Evolutionary conservation across 2,113 vertebrate genomes (phyloP).

Genomic region (Menidia beryllina): DNA sequence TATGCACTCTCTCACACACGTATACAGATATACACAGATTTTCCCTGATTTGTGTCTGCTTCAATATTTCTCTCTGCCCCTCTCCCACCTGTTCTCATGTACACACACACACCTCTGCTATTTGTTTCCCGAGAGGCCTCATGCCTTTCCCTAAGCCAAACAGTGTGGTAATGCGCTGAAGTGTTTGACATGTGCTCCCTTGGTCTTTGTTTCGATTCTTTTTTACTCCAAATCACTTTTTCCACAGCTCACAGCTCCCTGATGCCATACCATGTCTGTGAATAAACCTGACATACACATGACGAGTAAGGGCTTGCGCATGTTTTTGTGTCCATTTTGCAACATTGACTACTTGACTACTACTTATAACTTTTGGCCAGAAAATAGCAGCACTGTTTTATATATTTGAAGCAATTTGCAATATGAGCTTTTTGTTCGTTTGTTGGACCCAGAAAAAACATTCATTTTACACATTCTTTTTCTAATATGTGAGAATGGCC

Average conservation of each 20-base stretch:
- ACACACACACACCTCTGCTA: constrained; percentile 28
- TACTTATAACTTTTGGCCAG: no score
- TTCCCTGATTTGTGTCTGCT: neutral
- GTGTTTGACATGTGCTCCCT: constrained; percentile 47
- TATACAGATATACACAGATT: neutral
- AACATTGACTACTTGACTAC: no score
- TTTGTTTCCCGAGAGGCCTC: constrained; percentile 52
- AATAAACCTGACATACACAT: constrained; percentile 6
- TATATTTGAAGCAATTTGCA: no score
- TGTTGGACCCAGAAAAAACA: no score
- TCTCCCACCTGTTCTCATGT: neutral
- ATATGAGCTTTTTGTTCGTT: no score
- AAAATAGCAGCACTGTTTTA: no score
- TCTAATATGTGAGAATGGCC: neutral
- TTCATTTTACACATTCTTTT: no score
- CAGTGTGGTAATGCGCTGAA: constrained; percentile 63
- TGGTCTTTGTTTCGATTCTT: constrained; percentile 23
- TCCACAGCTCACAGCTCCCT: constrained; percentile 9
- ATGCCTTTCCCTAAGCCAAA: constrained; percentile 57
- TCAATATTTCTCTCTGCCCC: neutral
- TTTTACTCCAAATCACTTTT: constrained; percentile 28
- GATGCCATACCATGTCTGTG: constrained; percentile 1
- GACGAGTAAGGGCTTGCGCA: neutral
- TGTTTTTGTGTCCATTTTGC: neutral
- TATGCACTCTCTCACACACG: constrained; percentile 6